Conservation (phyloP, 2,113 vertebrate species). For the Leptocoma aspasia region DNA sequence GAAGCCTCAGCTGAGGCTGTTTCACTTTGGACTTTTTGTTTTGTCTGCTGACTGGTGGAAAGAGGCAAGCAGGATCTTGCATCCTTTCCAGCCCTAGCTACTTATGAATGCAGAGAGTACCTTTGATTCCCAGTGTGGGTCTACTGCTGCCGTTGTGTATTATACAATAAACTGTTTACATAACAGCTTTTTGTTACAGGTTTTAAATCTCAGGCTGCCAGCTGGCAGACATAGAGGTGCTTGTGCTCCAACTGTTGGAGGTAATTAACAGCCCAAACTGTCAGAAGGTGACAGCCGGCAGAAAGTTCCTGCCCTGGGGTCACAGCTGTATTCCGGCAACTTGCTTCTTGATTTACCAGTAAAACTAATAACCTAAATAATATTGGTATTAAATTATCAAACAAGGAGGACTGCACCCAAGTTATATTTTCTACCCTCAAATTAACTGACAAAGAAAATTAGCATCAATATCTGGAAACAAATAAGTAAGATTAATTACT, state of each 20-base stretch:
- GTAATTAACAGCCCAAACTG: constrained; percentile 79
- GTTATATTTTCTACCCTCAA: constrained; percentile 12
- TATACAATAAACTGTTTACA: constrained; percentile 80
- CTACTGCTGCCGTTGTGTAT: constrained; percentile 67
- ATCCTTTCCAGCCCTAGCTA: neutral
- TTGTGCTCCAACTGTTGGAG: constrained; percentile 76
- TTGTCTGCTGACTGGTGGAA: neutral
- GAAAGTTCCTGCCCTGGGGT: constrained; percentile 77
- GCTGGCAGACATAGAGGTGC: constrained; percentile 82
- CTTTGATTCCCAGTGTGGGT: constrained; percentile 68
- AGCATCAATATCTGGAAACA: neutral
- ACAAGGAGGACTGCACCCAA: neutral
- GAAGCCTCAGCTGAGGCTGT: neutral
- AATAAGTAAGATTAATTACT: neutral
- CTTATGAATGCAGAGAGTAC: neutral
- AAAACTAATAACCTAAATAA: constrained; percentile 73
- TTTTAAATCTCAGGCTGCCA: constrained; percentile 81
- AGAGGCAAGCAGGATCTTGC: neutral
- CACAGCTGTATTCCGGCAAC: constrained; percentile 79
- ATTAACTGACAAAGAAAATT: constrained; percentile 32
- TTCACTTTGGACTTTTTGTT: neutral
- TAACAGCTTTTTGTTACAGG: constrained; percentile 77
- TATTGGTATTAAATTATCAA: constrained; percentile 74
- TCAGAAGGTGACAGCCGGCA: constrained; percentile 79
- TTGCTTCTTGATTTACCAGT: constrained; percentile 74